A percentile compares a stretch with the other conserved stretches of the same genome.
phyloP scores from a whole-genome alignment of 2,888 invertebrate genomes.

The Spilosoma lubricipeda region DNA sequence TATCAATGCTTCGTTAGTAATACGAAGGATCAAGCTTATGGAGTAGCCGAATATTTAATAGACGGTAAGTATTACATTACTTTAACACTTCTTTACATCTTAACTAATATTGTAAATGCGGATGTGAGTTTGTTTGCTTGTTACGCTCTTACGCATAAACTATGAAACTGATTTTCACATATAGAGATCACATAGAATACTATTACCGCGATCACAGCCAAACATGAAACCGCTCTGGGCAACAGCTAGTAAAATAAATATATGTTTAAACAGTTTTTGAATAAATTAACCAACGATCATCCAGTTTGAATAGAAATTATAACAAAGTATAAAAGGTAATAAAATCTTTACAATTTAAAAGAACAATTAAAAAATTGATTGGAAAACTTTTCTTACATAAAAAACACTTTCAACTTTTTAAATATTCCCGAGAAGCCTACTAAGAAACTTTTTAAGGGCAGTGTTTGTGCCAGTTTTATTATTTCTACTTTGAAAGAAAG shows the following conservation, averaged over 20 bases:
- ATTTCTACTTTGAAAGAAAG: slow-evolving; percentile 21
- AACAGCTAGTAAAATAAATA: background rate
- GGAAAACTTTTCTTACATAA: slow-evolving; percentile 55
- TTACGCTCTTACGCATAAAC: too few relatives aligned
- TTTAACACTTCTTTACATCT: background rate
- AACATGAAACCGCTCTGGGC: too few relatives aligned
- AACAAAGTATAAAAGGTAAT: slow-evolving; percentile 11
- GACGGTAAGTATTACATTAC: slow-evolving; percentile 87
- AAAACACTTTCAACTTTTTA: slow-evolving; percentile 53
- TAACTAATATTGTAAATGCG: too few relatives aligned
- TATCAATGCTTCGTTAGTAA: slow-evolving; percentile 96
- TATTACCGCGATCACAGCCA: too few relatives aligned
- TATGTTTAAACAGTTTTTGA: background rate
- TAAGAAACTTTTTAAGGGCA: slow-evolving; percentile 35
- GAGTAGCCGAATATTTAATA: slow-evolving; percentile 92
- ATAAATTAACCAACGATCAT: background rate
- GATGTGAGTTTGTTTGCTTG: too few relatives aligned
- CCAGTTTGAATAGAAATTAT: background rate
- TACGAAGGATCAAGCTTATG: slow-evolving; percentile 94
- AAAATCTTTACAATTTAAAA: slow-evolving; percentile 30
- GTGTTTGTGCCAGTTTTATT: slow-evolving; percentile 21
- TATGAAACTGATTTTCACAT: too few relatives aligned
- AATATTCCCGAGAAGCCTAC: slow-evolving; percentile 37
- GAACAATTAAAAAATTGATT: slow-evolving; percentile 62
- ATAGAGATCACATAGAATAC: too few relatives aligned